Evolutionary conservation across 2,797 vertebrate genomes (phyloP).

Genomic region (Pipistrellus kuhlii): DNA sequence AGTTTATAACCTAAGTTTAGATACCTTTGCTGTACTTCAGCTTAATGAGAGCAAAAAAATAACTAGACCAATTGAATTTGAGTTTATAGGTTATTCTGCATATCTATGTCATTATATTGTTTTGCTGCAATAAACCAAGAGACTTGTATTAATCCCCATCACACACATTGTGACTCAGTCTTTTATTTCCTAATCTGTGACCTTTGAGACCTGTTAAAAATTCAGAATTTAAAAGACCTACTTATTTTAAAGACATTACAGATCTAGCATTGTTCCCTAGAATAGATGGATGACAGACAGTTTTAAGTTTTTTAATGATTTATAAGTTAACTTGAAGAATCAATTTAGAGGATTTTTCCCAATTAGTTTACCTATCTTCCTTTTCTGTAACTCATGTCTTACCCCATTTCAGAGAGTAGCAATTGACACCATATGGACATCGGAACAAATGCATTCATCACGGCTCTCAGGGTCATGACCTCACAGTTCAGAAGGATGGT

Average conservation of each 20-base stretch:
- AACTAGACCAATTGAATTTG: background rate
- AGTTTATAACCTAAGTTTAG: slow-evolving; percentile 22
- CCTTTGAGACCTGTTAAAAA: slow-evolving; percentile 10
- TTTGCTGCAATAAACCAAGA: background rate
- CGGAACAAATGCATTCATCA: rapidly evolving
- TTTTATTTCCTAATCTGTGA: background rate
- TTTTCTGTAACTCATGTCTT: background rate
- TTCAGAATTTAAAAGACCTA: slow-evolving; percentile 50
- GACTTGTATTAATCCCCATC: background rate
- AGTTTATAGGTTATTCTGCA: background rate
- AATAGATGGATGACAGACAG: background rate
- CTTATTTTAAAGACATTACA: background rate
- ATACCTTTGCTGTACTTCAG: background rate
- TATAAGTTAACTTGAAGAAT: slow-evolving; percentile 39
- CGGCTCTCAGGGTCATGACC: rapidly evolving
- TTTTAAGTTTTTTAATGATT: background rate
- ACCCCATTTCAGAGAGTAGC: background rate
- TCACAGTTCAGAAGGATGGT: background rate
- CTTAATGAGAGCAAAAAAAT: slow-evolving; percentile 28
- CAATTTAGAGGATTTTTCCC: background rate
- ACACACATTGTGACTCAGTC: background rate
- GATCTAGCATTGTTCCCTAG: background rate
- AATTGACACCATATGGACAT: background rate
- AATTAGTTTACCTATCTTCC: background rate
- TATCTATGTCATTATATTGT: background rate